Evolutionary conservation across 2,113 vertebrate species (phyloP).

Genomic region (Tamias sibiricus): DNA sequence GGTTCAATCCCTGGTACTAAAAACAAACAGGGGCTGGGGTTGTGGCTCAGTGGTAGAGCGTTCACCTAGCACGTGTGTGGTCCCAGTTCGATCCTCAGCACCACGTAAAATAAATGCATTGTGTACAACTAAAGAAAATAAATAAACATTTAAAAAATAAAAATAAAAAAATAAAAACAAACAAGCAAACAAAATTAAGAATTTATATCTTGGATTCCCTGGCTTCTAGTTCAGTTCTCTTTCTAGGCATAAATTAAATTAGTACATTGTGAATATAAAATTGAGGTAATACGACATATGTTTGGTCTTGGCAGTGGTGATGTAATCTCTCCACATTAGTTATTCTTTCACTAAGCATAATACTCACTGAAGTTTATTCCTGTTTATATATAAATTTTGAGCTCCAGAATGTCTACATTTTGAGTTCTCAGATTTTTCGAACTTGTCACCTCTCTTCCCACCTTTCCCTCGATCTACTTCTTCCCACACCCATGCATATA

Average conservation of each 20-base stretch:
- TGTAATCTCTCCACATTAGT: not conserved
- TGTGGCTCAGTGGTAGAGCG: too few relatives aligned
- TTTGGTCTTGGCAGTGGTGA: not conserved
- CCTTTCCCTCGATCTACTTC: not conserved
- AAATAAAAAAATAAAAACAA: too few relatives aligned
- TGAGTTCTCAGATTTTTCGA: not conserved
- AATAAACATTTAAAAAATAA: too few relatives aligned
- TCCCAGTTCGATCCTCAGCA: too few relatives aligned
- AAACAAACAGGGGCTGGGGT: too few relatives aligned
- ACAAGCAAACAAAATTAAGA: not conserved
- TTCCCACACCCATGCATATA: not conserved
- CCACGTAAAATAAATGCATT: too few relatives aligned
- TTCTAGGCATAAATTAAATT: constrained; percentile 4
- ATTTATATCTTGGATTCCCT: not conserved
- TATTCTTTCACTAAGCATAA: not conserved
- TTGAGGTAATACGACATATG: not conserved
- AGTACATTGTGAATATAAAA: not conserved
- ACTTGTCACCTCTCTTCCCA: not conserved
- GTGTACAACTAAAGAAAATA: too few relatives aligned
- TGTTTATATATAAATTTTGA: not conserved
- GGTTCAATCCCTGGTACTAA: not conserved
- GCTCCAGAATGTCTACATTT: not conserved
- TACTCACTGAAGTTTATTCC: not conserved
- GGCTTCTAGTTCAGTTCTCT: not conserved
- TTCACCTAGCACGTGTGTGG: too few relatives aligned